A percentile compares a stretch with the other conserved stretches of the same genome.
phyloP scores from a whole-genome alignment of 2,888 invertebrate species.

The Tetragonula carbonaria region DNA sequence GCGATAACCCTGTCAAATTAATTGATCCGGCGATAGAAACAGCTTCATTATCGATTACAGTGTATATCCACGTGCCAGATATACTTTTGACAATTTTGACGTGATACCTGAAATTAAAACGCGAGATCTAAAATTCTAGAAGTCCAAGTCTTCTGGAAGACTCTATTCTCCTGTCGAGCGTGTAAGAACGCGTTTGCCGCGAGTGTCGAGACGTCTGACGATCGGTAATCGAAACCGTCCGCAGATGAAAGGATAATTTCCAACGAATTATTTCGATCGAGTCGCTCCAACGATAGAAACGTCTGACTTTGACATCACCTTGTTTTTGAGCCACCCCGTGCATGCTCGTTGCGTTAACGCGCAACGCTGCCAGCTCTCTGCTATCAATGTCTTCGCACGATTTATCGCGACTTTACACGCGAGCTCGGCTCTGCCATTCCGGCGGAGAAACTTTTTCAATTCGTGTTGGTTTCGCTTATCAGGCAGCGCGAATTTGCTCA shows the following conservation, averaged over 20 bases:
- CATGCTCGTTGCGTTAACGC: conserved; percentile 48
- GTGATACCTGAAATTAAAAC: not conserved
- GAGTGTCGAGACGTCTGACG: no score
- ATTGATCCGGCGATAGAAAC: conserved; percentile 40
- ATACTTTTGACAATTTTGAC: not conserved
- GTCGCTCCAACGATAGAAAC: not conserved
- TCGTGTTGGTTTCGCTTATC: conserved; percentile 69
- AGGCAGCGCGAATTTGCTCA: conserved; percentile 61
- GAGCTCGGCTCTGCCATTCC: conserved; percentile 60
- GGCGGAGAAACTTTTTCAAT: conserved; percentile 69
- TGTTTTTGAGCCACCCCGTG: conserved; percentile 45
- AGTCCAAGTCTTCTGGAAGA: no score
- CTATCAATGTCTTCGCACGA: conserved; percentile 71
- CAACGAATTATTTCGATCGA: not conserved
- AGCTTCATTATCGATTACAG: conserved; percentile 48
- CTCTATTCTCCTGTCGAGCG: no score
- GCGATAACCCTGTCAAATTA: conserved; percentile 39
- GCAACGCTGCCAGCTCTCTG: conserved; percentile 65
- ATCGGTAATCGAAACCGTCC: not conserved
- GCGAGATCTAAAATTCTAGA: no score
- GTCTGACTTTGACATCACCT: conserved; percentile 19
- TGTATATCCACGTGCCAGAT: no score
- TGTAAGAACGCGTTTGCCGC: no score
- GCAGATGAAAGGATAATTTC: not conserved
- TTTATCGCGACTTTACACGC: conserved; percentile 72